Base-by-base conservation (phyloP, 2,888 invertebrate genomes). In the Papilio gigon region DNA sequence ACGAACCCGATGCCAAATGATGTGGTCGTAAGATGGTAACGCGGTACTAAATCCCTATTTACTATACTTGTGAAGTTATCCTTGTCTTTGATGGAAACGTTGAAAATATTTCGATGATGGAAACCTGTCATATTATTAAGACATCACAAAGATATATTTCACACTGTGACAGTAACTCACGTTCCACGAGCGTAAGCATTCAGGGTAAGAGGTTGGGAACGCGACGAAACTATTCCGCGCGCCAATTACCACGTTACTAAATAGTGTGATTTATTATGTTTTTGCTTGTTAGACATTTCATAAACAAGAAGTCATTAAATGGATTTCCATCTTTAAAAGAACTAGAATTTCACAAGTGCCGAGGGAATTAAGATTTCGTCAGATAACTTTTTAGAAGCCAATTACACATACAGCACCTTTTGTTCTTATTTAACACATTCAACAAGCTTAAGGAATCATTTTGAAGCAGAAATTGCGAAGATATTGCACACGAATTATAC, bases 211-310 rank as follows among this genome's bases (percentile, higher is more conserved):
- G 37, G 35, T 33, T 47, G 59, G 44, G 47, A 33, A n/a, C 65
- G 20, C 25, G 44, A 27, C 22, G 35, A 60, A 58, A 58, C 33
- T n/a, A 35, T 35, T 37, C 35, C 40, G 33, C 35, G 33, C 35
- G 20, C 44, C 33, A 27, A 33, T 59, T 59, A 60, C 44, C 5
- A 47, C 22, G 47, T 66, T 66, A 59, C 30, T 30, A 53, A 53
- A 67, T 4, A 47, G 37, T 17, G 73, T 71, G n/a, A n/a, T n/a
- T n/a, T 72, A 44, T 67, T 70, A 74, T 71, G 71, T 68, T 44
- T 68, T 44, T 59, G 50, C 35, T 30, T 60, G 62, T 64, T 33
- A 62, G 60, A 53, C 22, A 40, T 72, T 73, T 71, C 69, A 63
- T 67, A 70, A 70, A 67, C 42, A 40, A 30, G 27, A 64, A 69